A percentile compares a stretch with the other conserved stretches of the same genome.
phyloP scores from a whole-genome alignment of 1,140 invertebrate species.

The Pentalonia nigronervosa region DNA sequence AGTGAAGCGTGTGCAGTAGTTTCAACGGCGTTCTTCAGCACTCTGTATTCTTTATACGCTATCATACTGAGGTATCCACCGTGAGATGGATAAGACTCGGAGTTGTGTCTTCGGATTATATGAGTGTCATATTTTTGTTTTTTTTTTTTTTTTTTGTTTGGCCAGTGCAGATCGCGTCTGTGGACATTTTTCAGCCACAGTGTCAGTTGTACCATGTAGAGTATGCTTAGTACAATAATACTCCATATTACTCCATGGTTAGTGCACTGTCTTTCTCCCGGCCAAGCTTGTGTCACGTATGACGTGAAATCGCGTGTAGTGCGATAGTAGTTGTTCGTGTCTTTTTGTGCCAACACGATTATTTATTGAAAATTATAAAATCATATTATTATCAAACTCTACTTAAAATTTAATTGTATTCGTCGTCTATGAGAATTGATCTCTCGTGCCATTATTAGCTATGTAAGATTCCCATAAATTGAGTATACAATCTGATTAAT shows the following conservation, averaged over 20 bases:
- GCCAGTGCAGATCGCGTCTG: too few relatives aligned
- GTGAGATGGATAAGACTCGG: too few relatives aligned
- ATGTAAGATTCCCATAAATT: background rate
- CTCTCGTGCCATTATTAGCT: background rate
- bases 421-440: background rate
- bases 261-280: background rate
- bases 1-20: too few relatives aligned
- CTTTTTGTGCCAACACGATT: background rate
- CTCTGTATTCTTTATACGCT: too few relatives aligned
- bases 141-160: too few relatives aligned
- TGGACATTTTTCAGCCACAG: too few relatives aligned
- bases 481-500: background rate
- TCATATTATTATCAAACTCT: background rate
- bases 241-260: background rate
- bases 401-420: too few relatives aligned
- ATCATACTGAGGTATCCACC: too few relatives aligned
- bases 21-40: too few relatives aligned
- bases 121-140: too few relatives aligned
- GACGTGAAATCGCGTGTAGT: background rate
- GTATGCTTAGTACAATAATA: background rate
- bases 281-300: background rate
- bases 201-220: background rate
- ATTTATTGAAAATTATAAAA: background rate
- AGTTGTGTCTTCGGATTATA: too few relatives aligned
- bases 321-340: background rate